Percentiles rank a stretch among this genome's conserved stretches.
Evolutionary conservation across 2,888 invertebrate species (phyloP).

Genomic region (Norana najaformis): DNA sequence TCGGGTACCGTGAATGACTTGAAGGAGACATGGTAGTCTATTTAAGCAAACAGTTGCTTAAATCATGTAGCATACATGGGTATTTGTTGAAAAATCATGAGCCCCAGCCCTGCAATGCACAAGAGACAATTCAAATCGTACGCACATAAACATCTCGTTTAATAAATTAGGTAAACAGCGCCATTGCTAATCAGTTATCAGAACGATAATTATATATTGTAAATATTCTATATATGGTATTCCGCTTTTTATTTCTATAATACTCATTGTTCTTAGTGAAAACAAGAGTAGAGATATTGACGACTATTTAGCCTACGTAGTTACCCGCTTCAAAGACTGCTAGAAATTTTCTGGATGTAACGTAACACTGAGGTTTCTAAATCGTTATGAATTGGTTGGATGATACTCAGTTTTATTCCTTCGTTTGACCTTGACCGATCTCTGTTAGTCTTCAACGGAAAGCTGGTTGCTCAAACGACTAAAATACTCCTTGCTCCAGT

Average conservation of each 20-base stretch:
- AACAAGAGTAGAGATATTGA: no score
- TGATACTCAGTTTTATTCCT: not conserved
- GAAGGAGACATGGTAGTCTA: no score
- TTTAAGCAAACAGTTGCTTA: no score
- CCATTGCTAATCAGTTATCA: not conserved
- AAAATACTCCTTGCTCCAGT: not conserved
- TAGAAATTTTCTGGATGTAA: not conserved
- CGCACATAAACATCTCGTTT: not conserved
- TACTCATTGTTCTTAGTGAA: no score
- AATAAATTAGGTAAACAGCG: not conserved
- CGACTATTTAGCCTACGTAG: no score
- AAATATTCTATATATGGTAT: not conserved
- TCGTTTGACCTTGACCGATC: not conserved
- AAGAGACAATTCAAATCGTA: not conserved
- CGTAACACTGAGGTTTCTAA: not conserved
- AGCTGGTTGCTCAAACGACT: not conserved
- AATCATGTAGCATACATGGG: not conserved
- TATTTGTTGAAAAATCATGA: not conserved
- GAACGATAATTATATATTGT: not conserved
- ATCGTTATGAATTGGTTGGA: not conserved
- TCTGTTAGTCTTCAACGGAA: not conserved
- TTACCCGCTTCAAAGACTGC: not conserved
- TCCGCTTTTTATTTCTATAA: no score
- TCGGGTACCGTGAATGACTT: no score
- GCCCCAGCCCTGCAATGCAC: not conserved